Conservation (phyloP, 2,113 vertebrate species). For the Macrotis lagotis region DNA sequence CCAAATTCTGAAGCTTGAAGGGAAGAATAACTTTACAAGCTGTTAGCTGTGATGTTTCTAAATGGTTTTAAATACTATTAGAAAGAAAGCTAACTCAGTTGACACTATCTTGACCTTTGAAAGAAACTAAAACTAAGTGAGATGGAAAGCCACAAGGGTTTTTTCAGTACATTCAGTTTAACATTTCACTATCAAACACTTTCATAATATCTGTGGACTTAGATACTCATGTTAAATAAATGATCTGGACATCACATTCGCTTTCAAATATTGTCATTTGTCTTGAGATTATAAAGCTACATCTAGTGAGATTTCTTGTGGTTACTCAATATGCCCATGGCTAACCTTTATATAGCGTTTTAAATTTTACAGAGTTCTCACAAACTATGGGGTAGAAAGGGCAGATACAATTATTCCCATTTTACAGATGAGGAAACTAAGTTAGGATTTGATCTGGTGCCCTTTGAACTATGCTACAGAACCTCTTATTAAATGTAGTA, state of each 20-base stretch:
- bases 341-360: not conserved
- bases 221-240: constrained; percentile 20
- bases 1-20: not conserved
- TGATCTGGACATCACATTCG: not conserved
- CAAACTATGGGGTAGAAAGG: not conserved
- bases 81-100: constrained; percentile 62
- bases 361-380: not conserved
- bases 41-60: constrained; percentile 47
- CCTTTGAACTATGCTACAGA: not conserved
- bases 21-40: not conserved
- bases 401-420: not conserved
- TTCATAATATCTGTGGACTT: constrained; percentile 39
- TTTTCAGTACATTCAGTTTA: constrained; percentile 55
- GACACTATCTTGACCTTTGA: constrained; percentile 63
- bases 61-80: constrained; percentile 25
- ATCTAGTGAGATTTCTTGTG: not conserved
- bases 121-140: constrained; percentile 23
- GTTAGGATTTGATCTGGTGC: not conserved
- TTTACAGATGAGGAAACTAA: not conserved
- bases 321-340: not conserved
- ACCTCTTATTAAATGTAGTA: not conserved
- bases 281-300: not conserved
- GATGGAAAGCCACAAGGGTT: constrained; percentile 56
- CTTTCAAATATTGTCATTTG: not conserved
- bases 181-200: constrained; percentile 59